A percentile compares a stretch with the other conserved stretches of the same genome.
phyloP scores from a whole-genome alignment of 1,140 invertebrate species.

The Habropoda laboriosa region DNA sequence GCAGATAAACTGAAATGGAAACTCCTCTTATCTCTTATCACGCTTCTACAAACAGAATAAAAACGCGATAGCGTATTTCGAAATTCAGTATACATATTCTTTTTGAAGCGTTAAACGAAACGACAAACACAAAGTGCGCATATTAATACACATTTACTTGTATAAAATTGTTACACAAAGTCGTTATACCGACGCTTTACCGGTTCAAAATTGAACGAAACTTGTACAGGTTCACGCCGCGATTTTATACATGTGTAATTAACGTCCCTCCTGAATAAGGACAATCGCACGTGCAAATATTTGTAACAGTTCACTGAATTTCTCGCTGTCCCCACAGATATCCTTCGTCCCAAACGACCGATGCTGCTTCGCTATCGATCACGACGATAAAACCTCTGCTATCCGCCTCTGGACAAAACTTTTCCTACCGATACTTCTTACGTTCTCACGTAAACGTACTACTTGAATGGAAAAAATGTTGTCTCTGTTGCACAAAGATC shows the following conservation, averaged over 20 bases:
- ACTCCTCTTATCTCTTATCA: too few species aligned
- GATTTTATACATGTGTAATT: constrained; percentile 7
- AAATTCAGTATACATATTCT: background rate
- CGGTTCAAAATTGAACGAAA: background rate
- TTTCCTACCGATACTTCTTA: background rate
- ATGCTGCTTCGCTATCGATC: constrained; percentile 26
- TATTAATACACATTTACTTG: background rate
- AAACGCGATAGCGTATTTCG: background rate
- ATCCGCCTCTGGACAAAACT: background rate
- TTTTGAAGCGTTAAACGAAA: background rate
- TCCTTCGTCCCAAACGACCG: constrained; percentile 6
- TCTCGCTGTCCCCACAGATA: constrained; percentile 1
- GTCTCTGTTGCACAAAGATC: background rate
- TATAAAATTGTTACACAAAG: background rate
- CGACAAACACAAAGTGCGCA: too few species aligned
- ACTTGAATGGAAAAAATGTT: background rate
- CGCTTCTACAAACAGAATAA: background rate
- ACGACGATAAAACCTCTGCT: constrained; percentile 30
- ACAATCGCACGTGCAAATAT: constrained; percentile 30
- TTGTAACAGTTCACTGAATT: constrained; percentile 21
- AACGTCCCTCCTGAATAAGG: background rate
- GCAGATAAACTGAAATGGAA: too few species aligned
- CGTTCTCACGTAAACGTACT: background rate
- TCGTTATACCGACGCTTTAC: background rate
- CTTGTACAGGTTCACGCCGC: background rate